These are phyloP conservation scores for Cheilosia urbana DNA, from an alignment of 2,888 invertebrate genomes.

Conservation along the genomic window DNA sequence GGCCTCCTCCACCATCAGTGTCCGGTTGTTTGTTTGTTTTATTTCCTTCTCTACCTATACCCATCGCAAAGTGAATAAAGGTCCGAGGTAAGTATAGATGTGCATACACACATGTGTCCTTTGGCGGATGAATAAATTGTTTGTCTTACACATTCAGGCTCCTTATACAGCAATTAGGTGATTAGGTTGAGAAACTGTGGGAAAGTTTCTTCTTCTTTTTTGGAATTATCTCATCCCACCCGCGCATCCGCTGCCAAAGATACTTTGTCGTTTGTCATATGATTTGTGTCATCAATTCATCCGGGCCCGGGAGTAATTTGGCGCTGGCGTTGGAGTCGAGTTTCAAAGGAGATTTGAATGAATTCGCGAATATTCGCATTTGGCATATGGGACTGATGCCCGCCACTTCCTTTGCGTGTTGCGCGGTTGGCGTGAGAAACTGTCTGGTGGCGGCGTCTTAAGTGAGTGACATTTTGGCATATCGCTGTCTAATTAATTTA, in stretches of 20 bases:
- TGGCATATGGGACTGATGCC: slow-evolving; percentile 45
- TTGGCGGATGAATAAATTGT: slow-evolving; percentile 54
- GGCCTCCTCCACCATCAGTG: slow-evolving; percentile 22
- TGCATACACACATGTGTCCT: slow-evolving; percentile 46
- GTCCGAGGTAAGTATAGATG: slow-evolving; percentile 41
- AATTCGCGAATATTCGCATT: slow-evolving; percentile 53
- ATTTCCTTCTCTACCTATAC: slow-evolving; percentile 25
- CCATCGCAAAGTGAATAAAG: slow-evolving; percentile 54
- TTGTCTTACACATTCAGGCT: slow-evolving; percentile 44
- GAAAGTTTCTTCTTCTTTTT: slow-evolving; percentile 29
- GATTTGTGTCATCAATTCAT: slow-evolving; percentile 35
- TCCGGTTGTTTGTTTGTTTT: slow-evolving; percentile 49
- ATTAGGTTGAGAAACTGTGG: slow-evolving; percentile 63
- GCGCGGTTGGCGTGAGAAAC: slow-evolving; percentile 52
- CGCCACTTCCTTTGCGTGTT: slow-evolving; percentile 37
- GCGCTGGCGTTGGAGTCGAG: slow-evolving; percentile 66
- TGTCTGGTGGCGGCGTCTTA: slow-evolving; percentile 29
- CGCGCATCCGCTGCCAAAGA: slow-evolving; percentile 54
- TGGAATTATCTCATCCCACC: slow-evolving; percentile 36
- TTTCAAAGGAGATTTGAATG: slow-evolving; percentile 61
- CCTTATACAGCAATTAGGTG: slow-evolving; percentile 70
- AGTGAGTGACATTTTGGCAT: slow-evolving; percentile 56
- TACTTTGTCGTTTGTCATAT: slow-evolving; percentile 62
- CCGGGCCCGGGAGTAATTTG: slow-evolving; percentile 27
- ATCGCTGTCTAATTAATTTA: slow-evolving; percentile 19